Conservation (phyloP, 2,113 vertebrate genomes). For the Campylorhamphus procurvoides region DNA sequence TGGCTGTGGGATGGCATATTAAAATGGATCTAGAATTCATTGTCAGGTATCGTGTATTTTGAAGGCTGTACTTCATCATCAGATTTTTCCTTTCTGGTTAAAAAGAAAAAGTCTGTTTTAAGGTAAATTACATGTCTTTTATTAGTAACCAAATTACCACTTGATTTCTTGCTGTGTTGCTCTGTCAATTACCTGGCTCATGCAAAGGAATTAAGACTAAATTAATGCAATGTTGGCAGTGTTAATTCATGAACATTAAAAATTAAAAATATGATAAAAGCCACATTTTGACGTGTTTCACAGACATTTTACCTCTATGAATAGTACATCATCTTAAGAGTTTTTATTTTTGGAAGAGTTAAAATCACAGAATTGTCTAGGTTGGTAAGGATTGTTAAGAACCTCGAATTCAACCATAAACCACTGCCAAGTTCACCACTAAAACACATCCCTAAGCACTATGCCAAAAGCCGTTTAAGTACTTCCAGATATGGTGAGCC, state of each 20-base stretch:
- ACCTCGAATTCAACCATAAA: fast-evolving
- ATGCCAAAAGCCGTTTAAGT: not conserved
- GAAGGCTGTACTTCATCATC: not conserved
- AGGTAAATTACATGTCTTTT: not conserved
- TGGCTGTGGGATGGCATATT: not conserved
- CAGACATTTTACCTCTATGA: not conserved
- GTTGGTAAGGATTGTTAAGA: not conserved
- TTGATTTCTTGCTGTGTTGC: not conserved
- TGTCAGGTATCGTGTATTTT: not conserved
- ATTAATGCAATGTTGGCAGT: not conserved
- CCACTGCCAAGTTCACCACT: not conserved
- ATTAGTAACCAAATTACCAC: not conserved
- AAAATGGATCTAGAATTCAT: not conserved
- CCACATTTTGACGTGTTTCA: not conserved
- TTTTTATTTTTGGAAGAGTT: not conserved
- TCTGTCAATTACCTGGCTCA: not conserved
- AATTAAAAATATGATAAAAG: not conserved
- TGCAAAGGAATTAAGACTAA: not conserved
- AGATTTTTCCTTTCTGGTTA: not conserved
- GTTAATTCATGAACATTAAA: not conserved
- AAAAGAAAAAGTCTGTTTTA: not conserved
- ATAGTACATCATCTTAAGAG: not conserved
- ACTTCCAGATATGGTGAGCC: not conserved
- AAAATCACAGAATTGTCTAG: not conserved
- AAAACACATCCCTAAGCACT: not conserved